Conservation (phyloP, 2,113 vertebrate genomes). For the Psittacus erithacus region DNA sequence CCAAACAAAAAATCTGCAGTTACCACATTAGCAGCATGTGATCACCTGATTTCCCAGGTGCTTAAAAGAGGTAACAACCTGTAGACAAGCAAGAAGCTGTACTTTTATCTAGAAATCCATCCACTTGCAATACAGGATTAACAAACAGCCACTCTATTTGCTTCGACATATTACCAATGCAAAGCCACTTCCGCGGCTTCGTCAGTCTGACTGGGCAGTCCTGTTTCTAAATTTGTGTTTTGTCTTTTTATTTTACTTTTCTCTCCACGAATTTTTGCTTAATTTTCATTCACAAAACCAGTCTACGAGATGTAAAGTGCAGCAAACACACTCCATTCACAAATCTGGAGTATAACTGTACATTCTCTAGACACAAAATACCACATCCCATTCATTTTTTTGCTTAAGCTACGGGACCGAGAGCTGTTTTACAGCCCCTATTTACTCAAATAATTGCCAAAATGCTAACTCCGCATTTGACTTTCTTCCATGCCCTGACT, state of each 20-base stretch:
- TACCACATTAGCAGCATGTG: neutral
- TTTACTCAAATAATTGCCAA: slow-evolving; percentile 10
- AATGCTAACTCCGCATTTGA: neutral
- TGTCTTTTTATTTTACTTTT: neutral
- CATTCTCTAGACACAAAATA: neutral
- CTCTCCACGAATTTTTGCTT: neutral
- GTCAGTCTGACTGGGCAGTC: neutral
- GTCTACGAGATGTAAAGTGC: neutral
- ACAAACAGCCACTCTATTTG: neutral
- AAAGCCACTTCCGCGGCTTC: neutral
- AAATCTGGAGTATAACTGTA: neutral
- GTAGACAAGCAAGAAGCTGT: neutral
- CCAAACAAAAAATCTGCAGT: neutral
- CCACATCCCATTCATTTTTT: neutral
- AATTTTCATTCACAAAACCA: neutral
- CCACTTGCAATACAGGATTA: neutral
- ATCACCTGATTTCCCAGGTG: neutral
- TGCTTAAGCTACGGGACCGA: neutral
- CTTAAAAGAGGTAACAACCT: neutral
- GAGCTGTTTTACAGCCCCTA: neutral
- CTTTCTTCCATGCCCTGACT: neutral
- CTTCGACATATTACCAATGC: neutral
- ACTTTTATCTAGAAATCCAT: neutral
- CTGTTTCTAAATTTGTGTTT: neutral
- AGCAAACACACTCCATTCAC: neutral